Evolutionary conservation across 2,113 vertebrate genomes (phyloP).

Genomic region (Laticauda laticaudata): DNA sequence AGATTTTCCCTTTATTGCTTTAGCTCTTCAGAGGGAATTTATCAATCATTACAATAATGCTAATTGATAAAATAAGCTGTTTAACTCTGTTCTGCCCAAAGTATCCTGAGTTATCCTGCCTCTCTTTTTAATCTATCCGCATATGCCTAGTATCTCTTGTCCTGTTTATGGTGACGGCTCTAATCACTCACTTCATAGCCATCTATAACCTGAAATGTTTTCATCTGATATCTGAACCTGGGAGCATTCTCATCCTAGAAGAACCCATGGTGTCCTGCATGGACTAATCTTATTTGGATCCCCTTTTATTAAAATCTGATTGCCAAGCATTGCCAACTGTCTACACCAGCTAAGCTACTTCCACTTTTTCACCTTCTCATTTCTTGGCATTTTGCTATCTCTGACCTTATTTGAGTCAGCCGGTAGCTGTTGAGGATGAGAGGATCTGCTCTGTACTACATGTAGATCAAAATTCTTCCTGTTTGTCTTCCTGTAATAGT

Average conservation of each 20-base stretch:
- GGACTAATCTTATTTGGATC: neutral
- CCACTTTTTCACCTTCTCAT: neutral
- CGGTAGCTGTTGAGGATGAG: neutral
- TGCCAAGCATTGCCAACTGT: neutral
- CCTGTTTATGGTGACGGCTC: neutral
- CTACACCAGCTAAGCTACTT: neutral
- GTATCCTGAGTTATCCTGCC: neutral
- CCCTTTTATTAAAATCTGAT: neutral
- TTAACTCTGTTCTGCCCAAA: neutral
- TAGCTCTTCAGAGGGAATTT: neutral
- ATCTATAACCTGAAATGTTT: neutral
- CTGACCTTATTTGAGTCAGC: neutral
- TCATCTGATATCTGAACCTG: neutral
- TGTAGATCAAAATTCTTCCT: neutral
- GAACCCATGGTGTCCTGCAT: neutral
- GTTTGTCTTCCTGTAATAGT: neutral
- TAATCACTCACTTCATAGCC: neutral
- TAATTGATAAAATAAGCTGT: neutral
- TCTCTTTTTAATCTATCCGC: neutral
- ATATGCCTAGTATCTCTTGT: neutral
- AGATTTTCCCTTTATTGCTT: neutral
- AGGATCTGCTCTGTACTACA: neutral
- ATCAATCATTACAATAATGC: neutral
- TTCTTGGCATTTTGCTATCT: neutral
- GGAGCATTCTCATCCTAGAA: neutral